Conservation (phyloP, 2,888 invertebrate species). For the Melinopterus prodromus region DNA sequence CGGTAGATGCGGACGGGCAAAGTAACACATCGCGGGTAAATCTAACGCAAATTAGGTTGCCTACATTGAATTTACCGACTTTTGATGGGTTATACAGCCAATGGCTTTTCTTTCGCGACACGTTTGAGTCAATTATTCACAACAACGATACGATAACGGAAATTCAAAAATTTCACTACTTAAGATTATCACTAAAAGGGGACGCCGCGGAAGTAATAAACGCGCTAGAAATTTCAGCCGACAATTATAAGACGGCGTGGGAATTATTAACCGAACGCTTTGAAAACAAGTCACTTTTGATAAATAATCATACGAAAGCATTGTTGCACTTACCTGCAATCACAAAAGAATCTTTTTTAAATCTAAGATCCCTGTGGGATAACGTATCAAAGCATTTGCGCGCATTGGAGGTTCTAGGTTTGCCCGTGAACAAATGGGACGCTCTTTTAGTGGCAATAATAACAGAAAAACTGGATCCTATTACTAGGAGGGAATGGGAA, state of each 20-base stretch:
- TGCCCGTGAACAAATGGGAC: slow-evolving; percentile 21
- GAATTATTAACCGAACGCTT: slow-evolving; percentile 25
- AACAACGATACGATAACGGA: slow-evolving; percentile 25
- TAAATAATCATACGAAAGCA: slow-evolving; percentile 27
- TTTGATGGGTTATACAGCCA: slow-evolving; percentile 26
- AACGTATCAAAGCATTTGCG: slow-evolving; percentile 22
- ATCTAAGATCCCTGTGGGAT: slow-evolving; percentile 28
- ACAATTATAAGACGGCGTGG: slow-evolving; percentile 29
- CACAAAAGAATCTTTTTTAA: slow-evolving; percentile 22
- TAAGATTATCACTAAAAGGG: slow-evolving; percentile 27
- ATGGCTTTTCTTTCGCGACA: slow-evolving; percentile 31
- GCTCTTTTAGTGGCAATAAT: slow-evolving; percentile 19
- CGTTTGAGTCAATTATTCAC: slow-evolving; percentile 32
- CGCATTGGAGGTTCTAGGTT: slow-evolving; percentile 20
- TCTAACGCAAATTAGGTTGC: slow-evolving; percentile 24
- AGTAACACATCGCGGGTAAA: background rate
- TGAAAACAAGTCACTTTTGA: slow-evolving; percentile 21
- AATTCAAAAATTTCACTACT: slow-evolving; percentile 35
- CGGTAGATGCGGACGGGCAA: background rate
- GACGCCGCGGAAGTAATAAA: slow-evolving; percentile 32
- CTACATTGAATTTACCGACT: slow-evolving; percentile 27
- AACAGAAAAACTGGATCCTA: slow-evolving; percentile 13
- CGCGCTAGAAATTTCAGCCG: slow-evolving; percentile 22
- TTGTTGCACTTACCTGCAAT: slow-evolving; percentile 23
- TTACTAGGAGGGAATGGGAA: slow-evolving; percentile 20